Evolutionary conservation across 2,113 vertebrate genomes (phyloP).

Genomic region (Misgurnus mizolepis): DNA sequence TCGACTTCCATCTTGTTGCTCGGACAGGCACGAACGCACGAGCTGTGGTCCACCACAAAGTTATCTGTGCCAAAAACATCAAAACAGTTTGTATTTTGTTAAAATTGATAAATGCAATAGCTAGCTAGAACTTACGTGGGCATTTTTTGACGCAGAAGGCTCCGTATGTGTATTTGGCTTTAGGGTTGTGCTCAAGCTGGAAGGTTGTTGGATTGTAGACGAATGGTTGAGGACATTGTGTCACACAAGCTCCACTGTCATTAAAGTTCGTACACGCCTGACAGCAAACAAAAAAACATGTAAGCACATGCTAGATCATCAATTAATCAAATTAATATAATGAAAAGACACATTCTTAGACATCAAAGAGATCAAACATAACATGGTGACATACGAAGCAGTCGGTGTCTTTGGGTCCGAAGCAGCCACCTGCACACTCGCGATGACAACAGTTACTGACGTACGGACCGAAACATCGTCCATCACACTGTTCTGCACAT

Average conservation of each 20-base stretch:
- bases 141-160: slow-evolving; percentile 98
- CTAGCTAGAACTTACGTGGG: slow-evolving; percentile 79
- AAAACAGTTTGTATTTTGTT: no score
- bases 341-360: background rate
- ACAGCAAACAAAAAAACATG: slow-evolving; percentile 6
- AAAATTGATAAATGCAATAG: no score
- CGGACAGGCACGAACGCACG: slow-evolving; percentile 93
- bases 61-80: slow-evolving; percentile 80
- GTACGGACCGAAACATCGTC: slow-evolving; percentile 92
- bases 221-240: slow-evolving; percentile 94
- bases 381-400: slow-evolving; percentile 85
- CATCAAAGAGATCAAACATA: no score
- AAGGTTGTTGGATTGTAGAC: slow-evolving; percentile 97
- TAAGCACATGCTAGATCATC: background rate
- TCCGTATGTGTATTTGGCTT: slow-evolving; percentile 96
- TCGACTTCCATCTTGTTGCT: slow-evolving; percentile 99
- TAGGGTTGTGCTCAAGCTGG: slow-evolving; percentile 92
- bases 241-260: slow-evolving; percentile 94
- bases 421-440: slow-evolving; percentile 94
- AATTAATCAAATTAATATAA: background rate
- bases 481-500: slow-evolving; percentile 95
- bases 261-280: slow-evolving; percentile 99
- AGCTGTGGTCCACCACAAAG: slow-evolving; percentile 98
- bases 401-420: slow-evolving; percentile 93
- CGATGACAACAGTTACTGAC: slow-evolving; percentile 97